Evolutionary conservation across 2,797 vertebrate genomes (phyloP).

Genomic region (Danio albolineatus): DNA sequence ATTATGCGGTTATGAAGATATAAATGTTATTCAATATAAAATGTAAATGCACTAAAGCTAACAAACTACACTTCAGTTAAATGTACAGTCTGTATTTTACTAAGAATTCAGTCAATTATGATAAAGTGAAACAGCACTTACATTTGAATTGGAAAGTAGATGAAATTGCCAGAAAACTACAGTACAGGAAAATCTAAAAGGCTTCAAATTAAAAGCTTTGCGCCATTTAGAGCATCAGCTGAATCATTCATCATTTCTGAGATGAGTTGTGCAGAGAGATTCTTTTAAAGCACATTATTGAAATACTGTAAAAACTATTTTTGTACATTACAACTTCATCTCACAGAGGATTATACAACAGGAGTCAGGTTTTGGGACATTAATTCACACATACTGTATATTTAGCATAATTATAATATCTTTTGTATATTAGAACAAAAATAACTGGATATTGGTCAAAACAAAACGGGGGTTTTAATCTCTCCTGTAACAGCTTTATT

Average conservation of each 20-base stretch:
- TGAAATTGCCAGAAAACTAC: background rate
- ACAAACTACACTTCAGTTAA: background rate
- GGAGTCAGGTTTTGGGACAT: too few relatives aligned
- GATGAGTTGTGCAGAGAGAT: background rate
- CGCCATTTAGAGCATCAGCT: background rate
- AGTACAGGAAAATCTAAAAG: background rate
- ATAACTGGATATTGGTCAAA: too few relatives aligned
- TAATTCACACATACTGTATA: too few relatives aligned
- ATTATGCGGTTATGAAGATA: background rate
- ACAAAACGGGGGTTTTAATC: too few relatives aligned
- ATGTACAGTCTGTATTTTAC: background rate
- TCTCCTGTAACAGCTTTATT: too few relatives aligned
- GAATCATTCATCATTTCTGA: background rate
- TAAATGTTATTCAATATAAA: too few relatives aligned
- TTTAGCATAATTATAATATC: too few relatives aligned
- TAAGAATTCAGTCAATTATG: background rate
- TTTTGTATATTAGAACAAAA: too few relatives aligned
- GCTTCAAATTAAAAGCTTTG: background rate
- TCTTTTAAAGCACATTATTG: background rate
- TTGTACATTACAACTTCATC: too few relatives aligned
- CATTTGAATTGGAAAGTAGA: slow-evolving; percentile 5
- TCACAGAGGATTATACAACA: too few relatives aligned
- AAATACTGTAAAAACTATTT: too few relatives aligned
- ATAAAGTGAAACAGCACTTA: background rate
- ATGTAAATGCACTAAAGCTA: background rate